Evolutionary conservation across 2,888 invertebrate species (phyloP), one percentile per base, ranked within the genome.

Genomic region (Conus canariensis): DNA sequence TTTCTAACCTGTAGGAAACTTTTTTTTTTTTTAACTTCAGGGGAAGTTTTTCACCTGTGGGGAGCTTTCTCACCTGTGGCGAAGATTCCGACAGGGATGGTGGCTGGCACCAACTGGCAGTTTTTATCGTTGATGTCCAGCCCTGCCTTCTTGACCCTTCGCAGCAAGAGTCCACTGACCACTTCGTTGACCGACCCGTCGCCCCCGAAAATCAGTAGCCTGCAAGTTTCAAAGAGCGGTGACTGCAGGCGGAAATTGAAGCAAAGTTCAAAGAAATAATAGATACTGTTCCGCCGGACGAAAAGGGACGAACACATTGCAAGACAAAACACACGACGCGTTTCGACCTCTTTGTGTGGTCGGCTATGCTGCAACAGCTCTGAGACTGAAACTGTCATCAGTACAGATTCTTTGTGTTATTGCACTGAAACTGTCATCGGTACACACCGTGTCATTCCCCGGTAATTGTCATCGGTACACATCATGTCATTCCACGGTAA

Each of bases 111-210:
- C 56, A 87, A 16, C 45, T 74, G 67, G 56, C 58, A 58, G 19
- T 19, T 12, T 0, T 4, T 8, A 25, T 87, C 74, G 56, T 87
- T 8, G 58, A 74, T 30, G 74, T 87, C 74, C 3, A 58, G 70
- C 0, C 56, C 58, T 6, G 58, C 22, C 25, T 87, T 74, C 12
- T 22, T 74, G 58, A 74, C 56, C 10, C 9, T 10, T 4, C 87
- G 45, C 30, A 14, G 8, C 12, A 87, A 16, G 1, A 74, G 74
- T n/a, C 74, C 87, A 12, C 16, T 58, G n/a, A 87, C 30, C 30
- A 45, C 74, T 58, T 87, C 87, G n/a, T 70, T 87, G 56, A 58
- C 4, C 22, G 74, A 58, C 14, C 87, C 87, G 58, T 87, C 82
- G 25, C 88, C 88, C 82, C 82, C 77, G 12, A 88, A 5, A 12